Evolutionary conservation across 2,113 vertebrate genomes (phyloP).

Genomic region (Zingel zingel): DNA sequence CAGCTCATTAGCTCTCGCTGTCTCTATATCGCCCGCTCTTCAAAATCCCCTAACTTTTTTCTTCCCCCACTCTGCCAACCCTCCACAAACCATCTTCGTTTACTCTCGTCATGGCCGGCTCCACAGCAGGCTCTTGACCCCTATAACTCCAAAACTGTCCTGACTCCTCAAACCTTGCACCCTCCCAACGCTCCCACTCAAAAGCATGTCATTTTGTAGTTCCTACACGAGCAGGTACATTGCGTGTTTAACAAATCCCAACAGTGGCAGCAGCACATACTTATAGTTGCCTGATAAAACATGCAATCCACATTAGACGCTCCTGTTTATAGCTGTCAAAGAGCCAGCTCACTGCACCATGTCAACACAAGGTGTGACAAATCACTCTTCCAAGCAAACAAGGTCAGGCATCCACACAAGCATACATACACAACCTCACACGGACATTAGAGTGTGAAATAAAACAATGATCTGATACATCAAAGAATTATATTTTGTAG

Average conservation of each 20-base stretch:
- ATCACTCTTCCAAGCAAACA: constrained; percentile 56
- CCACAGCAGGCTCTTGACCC: constrained; percentile 49
- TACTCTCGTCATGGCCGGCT: constrained; percentile 24
- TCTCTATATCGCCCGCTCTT: constrained; percentile 62
- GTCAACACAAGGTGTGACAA: constrained; percentile 63
- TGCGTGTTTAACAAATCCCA: constrained; percentile 10
- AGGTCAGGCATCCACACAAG: constrained; percentile 52
- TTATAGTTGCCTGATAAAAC: constrained; percentile 30
- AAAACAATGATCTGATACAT: constrained; percentile 53
- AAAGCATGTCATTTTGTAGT: constrained; percentile 10
- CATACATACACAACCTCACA: constrained; percentile 2
- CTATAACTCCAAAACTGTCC: constrained; percentile 52
- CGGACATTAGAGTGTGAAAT: constrained; percentile 51
- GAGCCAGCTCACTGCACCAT: constrained; percentile 61
- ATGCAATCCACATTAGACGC: constrained; percentile 39
- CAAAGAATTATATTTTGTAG: constrained; percentile 18
- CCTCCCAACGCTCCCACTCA: constrained; percentile 32
- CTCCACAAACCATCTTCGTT: constrained; percentile 46
- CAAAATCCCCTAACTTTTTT: constrained; percentile 43
- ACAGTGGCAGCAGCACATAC: constrained; percentile 1
- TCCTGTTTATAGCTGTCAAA: constrained; percentile 55
- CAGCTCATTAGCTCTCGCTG: constrained; percentile 81
- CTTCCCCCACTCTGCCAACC: constrained; percentile 41
- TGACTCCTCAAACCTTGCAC: constrained; percentile 21
- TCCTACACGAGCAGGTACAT: constrained; percentile 20